Evolutionary conservation across 2,797 vertebrate genomes (phyloP).

Genomic region (Nannoperca obscura): DNA sequence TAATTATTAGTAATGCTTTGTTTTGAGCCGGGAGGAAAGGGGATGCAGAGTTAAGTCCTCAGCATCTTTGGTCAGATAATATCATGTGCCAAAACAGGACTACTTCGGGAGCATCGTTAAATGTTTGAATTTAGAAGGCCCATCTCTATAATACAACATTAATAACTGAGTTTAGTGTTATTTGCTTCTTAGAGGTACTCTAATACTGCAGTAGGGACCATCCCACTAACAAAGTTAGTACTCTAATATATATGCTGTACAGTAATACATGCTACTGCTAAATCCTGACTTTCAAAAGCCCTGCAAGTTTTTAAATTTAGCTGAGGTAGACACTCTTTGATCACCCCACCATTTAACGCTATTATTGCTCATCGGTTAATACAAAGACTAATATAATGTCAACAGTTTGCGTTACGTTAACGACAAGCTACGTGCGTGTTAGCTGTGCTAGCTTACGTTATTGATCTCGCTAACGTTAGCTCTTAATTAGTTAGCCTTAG

Average conservation of each 20-base stretch:
- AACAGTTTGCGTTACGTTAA: background rate
- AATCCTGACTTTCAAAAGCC: background rate
- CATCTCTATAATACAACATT: background rate
- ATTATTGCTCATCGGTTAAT: background rate
- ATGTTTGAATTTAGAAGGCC: background rate
- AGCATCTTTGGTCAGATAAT: background rate
- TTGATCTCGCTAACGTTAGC: constrained; percentile 3
- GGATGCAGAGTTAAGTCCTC: background rate
- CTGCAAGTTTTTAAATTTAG: background rate
- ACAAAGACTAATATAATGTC: background rate
- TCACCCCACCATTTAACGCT: background rate
- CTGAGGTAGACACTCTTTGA: background rate
- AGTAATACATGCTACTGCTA: background rate
- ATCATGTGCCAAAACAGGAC: background rate
- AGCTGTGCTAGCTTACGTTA: constrained; percentile 34
- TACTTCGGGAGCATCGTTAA: background rate
- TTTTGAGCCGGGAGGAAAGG: background rate
- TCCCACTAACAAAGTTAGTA: too few species aligned
- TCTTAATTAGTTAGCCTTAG: background rate
- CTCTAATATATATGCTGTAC: background rate
- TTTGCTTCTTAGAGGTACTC: background rate
- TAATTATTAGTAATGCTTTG: background rate
- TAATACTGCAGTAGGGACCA: background rate
- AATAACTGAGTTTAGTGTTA: background rate
- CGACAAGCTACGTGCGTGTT: constrained; percentile 28